Evolutionary conservation across 2,888 invertebrate genomes (phyloP), one percentile per base, ranked within the genome.

Genomic region (Ennomos quercinarius): DNA sequence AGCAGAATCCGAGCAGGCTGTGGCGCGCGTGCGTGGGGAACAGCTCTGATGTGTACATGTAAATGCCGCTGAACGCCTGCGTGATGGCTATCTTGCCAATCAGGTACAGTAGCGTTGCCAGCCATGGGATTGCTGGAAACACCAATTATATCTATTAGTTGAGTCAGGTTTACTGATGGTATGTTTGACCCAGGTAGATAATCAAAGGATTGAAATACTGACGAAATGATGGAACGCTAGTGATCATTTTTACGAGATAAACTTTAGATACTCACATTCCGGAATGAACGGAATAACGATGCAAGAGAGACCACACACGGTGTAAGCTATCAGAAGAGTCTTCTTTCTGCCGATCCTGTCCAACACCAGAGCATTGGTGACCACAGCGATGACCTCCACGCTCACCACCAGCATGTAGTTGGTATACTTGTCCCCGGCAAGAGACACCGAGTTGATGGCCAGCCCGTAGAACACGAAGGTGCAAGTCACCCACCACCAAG

Each of bases 401-500:
- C 94, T 84, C 35, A 94, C 93, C 42, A 95, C 95, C 71, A 95
- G 80, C 70, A 96, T 95, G 77, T 96, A 97, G 84, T 97, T 97
- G 11, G 95, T 85, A 80, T 97, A 97, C 78, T 95, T 95, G 80
- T 97, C 95, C 0, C 96, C 96, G 27, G 95, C 94, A 61, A 97
- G 84, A 0, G 95, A 93, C 10, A 96, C 96, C 0, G 97, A 95
- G 86, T 96, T 96, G 67, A 97, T 91, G 5, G 96, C 96, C 54
- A 97, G 86, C 0, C 97, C 97, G 76, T 96, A 97, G 83, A 96
- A 97, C 42, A 97, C 95, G 68, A 97, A 95, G 0, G 96, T 95
- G 71, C 95, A 96, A 0, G 96, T 95, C 42, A 96, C 94, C 97
- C 97, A 97, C 89, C 96, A 96, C 83, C 89, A 91, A 3, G 91